These are phyloP conservation scores for Tricholaema leucomelas DNA, from an alignment of 2,113 vertebrate genomes.

Conservation along the genomic window DNA sequence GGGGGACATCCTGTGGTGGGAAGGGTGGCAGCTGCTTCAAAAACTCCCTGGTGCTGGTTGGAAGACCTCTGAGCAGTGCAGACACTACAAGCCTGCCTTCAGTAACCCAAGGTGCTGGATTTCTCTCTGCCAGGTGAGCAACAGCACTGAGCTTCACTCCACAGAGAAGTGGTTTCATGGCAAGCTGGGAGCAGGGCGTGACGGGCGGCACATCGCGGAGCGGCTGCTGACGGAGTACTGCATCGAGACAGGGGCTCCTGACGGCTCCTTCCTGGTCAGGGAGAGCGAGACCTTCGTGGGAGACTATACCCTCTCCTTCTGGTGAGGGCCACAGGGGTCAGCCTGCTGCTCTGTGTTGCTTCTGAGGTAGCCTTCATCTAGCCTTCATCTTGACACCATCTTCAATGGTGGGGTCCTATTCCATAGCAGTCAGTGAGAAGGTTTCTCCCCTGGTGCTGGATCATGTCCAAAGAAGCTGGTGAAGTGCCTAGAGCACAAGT, in stretches of 20 bases:
- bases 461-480: too few species aligned
- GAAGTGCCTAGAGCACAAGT: too few species aligned
- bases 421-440: accelerated
- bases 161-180: slow-evolving; percentile 97
- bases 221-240: slow-evolving; percentile 93
- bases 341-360: accelerated
- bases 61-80: background rate
- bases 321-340: slow-evolving; percentile 70
- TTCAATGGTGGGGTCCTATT: background rate
- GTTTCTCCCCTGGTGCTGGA: background rate
- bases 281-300: slow-evolving; percentile 98
- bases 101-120: accelerated
- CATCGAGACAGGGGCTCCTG: slow-evolving; percentile 90
- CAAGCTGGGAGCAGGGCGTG: slow-evolving; percentile 91
- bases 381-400: background rate
- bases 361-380: background rate
- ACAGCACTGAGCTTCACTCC: slow-evolving; percentile 92
- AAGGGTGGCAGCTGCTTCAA: background rate
- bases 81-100: background rate
- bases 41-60: background rate
- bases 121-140: slow-evolving; percentile 74
- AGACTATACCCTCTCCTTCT: slow-evolving; percentile 98
- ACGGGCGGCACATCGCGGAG: slow-evolving; percentile 96
- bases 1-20: background rate
- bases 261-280: slow-evolving; percentile 95